A percentile compares a stretch with the other conserved stretches of the same genome.
Evolutionary conservation across 2,797 vertebrate genomes (phyloP).

Genomic region (Dendrocincla tyrannina): DNA sequence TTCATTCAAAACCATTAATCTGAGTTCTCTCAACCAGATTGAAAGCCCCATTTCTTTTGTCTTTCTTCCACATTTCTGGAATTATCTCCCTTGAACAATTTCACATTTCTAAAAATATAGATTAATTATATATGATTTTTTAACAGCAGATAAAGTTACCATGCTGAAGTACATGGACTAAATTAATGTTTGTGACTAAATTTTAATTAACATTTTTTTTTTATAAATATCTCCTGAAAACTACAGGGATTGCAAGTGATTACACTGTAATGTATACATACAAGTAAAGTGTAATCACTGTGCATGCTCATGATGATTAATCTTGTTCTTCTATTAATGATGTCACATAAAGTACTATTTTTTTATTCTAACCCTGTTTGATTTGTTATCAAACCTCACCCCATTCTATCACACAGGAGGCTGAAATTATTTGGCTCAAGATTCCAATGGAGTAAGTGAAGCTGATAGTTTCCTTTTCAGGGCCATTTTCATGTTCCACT

Average conservation of each 20-base stretch:
- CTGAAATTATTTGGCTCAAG: background rate
- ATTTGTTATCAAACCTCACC: rapidly evolving
- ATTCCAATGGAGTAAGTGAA: background rate
- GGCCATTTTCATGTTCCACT: background rate
- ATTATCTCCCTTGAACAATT: background rate
- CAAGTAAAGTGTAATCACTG: background rate
- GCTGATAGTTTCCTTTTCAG: background rate
- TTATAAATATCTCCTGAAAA: background rate
- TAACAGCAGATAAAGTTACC: background rate
- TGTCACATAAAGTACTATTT: background rate
- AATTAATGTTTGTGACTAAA: background rate
- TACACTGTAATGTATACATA: background rate
- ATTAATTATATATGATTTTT: background rate
- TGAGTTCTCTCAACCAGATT: background rate
- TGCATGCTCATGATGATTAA: background rate
- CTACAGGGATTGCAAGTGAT: background rate
- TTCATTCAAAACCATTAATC: background rate
- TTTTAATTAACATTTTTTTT: background rate
- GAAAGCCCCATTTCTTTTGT: background rate
- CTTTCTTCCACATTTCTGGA: background rate
- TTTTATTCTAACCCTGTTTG: background rate
- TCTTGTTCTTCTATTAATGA: background rate
- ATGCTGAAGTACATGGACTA: background rate
- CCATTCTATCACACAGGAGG: background rate
- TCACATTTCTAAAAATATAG: background rate